phyloP scores from a whole-genome alignment of 2,797 vertebrate genomes.

The Coranthus polyacanthus region DNA sequence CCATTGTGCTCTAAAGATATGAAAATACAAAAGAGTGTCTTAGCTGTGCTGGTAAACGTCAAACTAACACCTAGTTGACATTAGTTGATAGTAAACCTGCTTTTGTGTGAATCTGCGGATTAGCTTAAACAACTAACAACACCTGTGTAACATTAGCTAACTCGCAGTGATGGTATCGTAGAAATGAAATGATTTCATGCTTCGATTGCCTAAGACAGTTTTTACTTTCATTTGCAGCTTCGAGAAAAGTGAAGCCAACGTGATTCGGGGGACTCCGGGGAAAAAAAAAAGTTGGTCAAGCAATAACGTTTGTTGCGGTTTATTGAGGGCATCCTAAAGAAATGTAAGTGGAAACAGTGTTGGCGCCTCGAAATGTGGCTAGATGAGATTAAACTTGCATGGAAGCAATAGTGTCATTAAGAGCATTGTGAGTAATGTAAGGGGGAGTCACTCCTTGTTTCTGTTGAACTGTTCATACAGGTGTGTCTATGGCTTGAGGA shows the following conservation, averaged over 20 bases:
- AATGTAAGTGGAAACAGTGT: not conserved
- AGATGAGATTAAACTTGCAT: not conserved
- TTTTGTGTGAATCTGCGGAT: not conserved
- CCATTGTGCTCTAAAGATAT: not conserved
- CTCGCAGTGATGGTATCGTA: not conserved
- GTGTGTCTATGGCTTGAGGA: conserved; percentile 43
- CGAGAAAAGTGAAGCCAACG: not conserved
- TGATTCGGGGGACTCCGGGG: not conserved
- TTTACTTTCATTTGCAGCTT: conserved; percentile 30
- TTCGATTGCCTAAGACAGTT: fast-evolving
- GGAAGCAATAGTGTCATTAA: too few relatives aligned
- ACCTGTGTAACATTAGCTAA: not conserved
- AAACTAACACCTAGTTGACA: not conserved
- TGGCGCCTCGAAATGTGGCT: not conserved
- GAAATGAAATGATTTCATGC: not conserved
- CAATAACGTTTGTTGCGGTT: not conserved
- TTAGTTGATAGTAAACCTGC: not conserved
- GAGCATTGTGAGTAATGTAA: not conserved
- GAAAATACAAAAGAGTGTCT: not conserved
- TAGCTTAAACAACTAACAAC: not conserved
- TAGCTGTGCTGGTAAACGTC: too few relatives aligned
- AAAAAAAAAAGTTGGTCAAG: not conserved
- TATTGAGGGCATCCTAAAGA: not conserved
- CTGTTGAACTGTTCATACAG: conserved; percentile 17
- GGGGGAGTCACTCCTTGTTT: not conserved